Base-by-base conservation (phyloP, 2,888 invertebrate species). In the Spicauda simplicius region DNA sequence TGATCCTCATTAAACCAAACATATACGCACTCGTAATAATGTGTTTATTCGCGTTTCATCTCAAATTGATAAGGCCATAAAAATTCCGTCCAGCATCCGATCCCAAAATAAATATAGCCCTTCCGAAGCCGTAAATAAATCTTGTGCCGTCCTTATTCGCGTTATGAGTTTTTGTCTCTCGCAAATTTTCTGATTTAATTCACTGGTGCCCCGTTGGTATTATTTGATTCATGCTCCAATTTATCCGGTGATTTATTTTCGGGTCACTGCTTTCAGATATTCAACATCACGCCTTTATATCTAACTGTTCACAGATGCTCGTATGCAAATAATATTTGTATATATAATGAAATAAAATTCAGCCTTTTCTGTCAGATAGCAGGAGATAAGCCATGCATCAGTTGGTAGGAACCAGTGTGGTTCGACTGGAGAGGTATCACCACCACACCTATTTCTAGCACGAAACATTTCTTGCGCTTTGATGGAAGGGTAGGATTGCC, bases 101-200 rank as follows among this genome's bases (percentile, higher is more conserved):
- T 61, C 57, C 52, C 61, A 20, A 63, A 62, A 41, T 59, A 69
- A 69, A 65, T 69, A 69, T 55, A 55, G 48, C 62, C 57, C 62
- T 59, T 54, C 58, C 66, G 65, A 62, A 58, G 58, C 65, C 59
- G 54, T 53, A 58, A 62, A 65, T 69, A 62, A 63, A 69, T 64
- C 58, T 33, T 59, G 25, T 54, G 16, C 20, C 58, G 55, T 54
- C 66, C 61, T 67, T 48, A 55, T 4, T 33, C 37, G 25, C 55
- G 75, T 74, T 72, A 73, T 73, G 72, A 72, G 72, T 73, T 72
- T 75, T 74, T 72, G 71, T 74, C 71, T 73, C 72, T 66, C 63
- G 64, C 71, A 72, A 71, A 73, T 71, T 74, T 65, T 67, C 58
- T 72, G 70, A 71, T 74, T 73, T 73, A 73, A 74, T 74, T 73